Percentiles rank a stretch among this genome's conserved stretches.
These are phyloP conservation scores for Corythoichthys haematopterus DNA, from an alignment of 2,113 vertebrate species.

Conservation along the genomic window DNA sequence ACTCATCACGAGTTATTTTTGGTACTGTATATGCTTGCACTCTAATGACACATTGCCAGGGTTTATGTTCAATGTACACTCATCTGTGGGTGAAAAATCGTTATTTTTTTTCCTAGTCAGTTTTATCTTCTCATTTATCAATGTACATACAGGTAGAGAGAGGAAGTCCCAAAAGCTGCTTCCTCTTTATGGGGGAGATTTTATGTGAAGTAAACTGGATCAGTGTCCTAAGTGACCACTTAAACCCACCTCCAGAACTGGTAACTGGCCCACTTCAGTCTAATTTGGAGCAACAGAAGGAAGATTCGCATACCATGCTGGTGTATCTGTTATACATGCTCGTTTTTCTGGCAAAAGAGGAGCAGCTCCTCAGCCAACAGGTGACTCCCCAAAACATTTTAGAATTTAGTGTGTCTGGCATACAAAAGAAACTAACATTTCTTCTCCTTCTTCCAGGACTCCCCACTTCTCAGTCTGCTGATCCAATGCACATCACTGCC, in stretches of 20 bases:
- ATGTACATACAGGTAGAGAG: constrained; percentile 81
- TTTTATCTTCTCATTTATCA: neutral
- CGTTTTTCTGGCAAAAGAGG: constrained; percentile 88
- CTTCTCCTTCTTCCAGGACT: constrained; percentile 74
- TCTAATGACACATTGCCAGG: neutral
- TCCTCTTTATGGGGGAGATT: constrained; percentile 87
- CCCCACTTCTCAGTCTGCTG: constrained; percentile 82
- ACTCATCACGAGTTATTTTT: neutral
- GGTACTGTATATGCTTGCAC: neutral
- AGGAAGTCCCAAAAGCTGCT: constrained; percentile 95
- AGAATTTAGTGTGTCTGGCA: neutral
- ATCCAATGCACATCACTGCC: constrained; percentile 86
- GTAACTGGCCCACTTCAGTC: constrained; percentile 55
- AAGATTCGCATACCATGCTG: constrained; percentile 75
- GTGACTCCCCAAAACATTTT: constrained; percentile 60
- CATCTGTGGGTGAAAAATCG: neutral
- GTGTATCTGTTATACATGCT: constrained; percentile 92
- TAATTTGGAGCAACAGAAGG: constrained; percentile 17
- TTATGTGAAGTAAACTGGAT: constrained; percentile 95
- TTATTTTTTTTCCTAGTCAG: neutral
- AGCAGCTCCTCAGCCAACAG: constrained; percentile 76
- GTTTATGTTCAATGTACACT: neutral
- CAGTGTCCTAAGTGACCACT: constrained; percentile 84
- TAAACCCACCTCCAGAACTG: constrained; percentile 72
- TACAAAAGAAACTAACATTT: constrained; percentile 4